Percentiles rank a stretch among this genome's conserved stretches.
Conservation (phyloP, 2,113 vertebrate genomes). For the Diphyllodes magnificus region DNA sequence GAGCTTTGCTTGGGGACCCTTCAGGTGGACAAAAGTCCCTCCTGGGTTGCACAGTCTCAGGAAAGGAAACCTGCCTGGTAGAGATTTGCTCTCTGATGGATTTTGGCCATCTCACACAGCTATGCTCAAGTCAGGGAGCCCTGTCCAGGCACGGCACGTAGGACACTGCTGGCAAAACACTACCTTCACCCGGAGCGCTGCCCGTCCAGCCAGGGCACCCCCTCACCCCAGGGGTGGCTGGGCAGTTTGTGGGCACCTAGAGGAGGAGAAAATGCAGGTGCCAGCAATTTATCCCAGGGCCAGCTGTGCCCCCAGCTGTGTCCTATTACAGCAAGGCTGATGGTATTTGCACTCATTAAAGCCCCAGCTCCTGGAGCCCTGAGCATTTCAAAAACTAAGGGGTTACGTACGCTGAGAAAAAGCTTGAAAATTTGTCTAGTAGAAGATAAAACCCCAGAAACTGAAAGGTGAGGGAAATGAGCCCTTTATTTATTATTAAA, state of each 20-base stretch:
- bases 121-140: neutral
- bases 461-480: neutral
- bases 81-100: neutral
- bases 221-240: neutral
- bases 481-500: neutral
- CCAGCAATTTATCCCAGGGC: neutral
- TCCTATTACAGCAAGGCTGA: neutral
- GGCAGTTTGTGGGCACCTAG: neutral
- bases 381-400: neutral
- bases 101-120: neutral
- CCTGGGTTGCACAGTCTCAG: fast-evolving
- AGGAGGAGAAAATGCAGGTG: neutral
- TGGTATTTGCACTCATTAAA: neutral
- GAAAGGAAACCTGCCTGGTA: neutral
- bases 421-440: neutral
- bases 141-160: fast-evolving
- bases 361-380: neutral
- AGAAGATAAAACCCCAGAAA: neutral
- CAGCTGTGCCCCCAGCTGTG: neutral
- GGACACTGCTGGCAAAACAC: neutral
- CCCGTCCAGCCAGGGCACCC: neutral
- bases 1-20: neutral
- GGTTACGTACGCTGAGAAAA: neutral
- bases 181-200: fast-evolving
- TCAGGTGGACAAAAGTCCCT: neutral